Evolutionary conservation across 2,113 vertebrate genomes (phyloP).

Genomic region (Platichthys stellatus): DNA sequence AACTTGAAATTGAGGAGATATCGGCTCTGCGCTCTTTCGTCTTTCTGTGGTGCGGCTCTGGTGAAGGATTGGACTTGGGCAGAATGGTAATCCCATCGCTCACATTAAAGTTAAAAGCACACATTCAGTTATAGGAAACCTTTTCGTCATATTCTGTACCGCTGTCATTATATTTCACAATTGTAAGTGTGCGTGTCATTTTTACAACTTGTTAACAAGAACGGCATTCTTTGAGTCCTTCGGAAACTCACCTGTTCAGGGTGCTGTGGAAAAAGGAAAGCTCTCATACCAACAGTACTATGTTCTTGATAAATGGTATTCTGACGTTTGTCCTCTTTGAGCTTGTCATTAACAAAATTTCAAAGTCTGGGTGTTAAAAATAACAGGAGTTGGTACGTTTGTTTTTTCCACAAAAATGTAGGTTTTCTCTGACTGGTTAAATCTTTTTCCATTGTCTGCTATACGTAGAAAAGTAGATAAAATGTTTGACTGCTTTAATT

Average conservation of each 20-base stretch:
- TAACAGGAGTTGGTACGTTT: no score
- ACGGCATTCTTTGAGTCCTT: no score
- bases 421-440: neutral
- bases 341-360: no score
- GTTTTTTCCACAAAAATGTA: no score
- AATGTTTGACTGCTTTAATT: no score
- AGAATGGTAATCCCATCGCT: constrained; percentile 86
- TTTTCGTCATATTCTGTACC: neutral
- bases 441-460: neutral
- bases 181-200: neutral
- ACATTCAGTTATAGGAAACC: neutral
- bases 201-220: neutral
- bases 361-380: no score
- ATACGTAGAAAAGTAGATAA: no score
- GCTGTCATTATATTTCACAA: neutral
- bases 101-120: neutral
- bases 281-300: no score
- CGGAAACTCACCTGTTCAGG: neutral
- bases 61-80: constrained; percentile 95
- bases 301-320: no score
- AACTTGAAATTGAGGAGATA: constrained; percentile 98
- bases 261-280: neutral
- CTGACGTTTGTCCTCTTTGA: no score
- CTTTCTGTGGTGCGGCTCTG: constrained; percentile 98
- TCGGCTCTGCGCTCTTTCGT: constrained; percentile 94